Conservation (phyloP, 2,797 vertebrate genomes). For the Sphenodon punctatus region DNA sequence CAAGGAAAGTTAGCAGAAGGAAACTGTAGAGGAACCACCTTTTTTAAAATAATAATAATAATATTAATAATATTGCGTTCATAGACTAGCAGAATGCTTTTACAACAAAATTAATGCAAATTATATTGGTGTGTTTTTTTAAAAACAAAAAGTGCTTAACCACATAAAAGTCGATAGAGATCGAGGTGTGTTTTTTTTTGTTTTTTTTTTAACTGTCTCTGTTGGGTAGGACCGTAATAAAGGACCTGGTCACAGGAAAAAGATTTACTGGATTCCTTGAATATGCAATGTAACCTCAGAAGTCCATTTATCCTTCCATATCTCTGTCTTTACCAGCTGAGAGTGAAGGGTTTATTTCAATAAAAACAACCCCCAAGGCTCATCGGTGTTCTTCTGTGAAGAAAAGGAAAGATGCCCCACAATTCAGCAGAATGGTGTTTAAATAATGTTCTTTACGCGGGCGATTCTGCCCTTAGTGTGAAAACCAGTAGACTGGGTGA, state of each 20-base stretch:
- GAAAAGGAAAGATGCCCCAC: not conserved
- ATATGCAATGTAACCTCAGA: slow-evolving; percentile 82
- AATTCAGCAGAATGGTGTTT: too few relatives aligned
- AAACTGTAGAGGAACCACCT: slow-evolving; percentile 61
- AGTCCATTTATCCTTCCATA: slow-evolving; percentile 72
- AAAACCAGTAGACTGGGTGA: too few relatives aligned
- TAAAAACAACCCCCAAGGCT: slow-evolving; percentile 40
- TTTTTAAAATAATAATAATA: slow-evolving; percentile 56
- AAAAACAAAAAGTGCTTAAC: slow-evolving; percentile 66
- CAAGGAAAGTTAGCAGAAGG: slow-evolving; percentile 58
- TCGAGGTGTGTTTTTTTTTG: slow-evolving; percentile 50
- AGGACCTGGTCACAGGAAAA: slow-evolving; percentile 70
- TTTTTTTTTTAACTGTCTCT: slow-evolving; percentile 67
- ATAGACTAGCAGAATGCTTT: slow-evolving; percentile 70
- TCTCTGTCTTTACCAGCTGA: slow-evolving; percentile 71
- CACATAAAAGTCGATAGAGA: slow-evolving; percentile 60
- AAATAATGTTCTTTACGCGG: too few relatives aligned
- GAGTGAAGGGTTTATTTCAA: slow-evolving; percentile 66
- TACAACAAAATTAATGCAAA: slow-evolving; percentile 71
- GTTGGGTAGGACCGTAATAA: slow-evolving; percentile 70
- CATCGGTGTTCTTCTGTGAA: not conserved
- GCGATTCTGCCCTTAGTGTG: too few relatives aligned
- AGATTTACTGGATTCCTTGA: slow-evolving; percentile 75
- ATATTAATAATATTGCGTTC: slow-evolving; percentile 62
- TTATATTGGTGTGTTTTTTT: slow-evolving; percentile 51